Base-by-base conservation (phyloP, 2,888 invertebrate genomes). In the Alloscopus bannaensis region DNA sequence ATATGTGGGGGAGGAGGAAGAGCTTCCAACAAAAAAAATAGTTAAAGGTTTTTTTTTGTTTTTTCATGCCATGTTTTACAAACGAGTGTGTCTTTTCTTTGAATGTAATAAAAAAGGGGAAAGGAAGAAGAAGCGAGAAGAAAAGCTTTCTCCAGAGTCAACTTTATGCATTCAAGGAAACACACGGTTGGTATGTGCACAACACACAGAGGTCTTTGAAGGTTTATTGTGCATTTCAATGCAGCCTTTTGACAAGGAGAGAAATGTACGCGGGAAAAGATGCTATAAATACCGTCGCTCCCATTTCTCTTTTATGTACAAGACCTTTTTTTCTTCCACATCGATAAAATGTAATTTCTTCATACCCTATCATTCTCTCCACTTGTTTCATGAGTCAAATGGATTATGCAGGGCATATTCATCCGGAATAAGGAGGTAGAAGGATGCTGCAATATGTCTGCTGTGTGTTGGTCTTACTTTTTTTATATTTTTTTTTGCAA, bases 321-420 rank as follows among this genome's bases (percentile, higher is more conserved):
- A 36, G 6, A 36, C 36, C 36, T 6, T 6, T 47, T 13, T 47
- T 47, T n/a, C n/a, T 47, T 47, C n/a, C 47, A 47, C 47, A 47
- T 47, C 47, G 47, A 47, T 47, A 47, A 47, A 47, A 47, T 47
- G 47, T 47, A 47, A 47, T 47, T 47, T 47, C n/a, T n/a, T n/a
- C n/a, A 47, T 47, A 13, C 36, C n/a, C n/a, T n/a, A n/a, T 36
- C 36, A 36, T 13, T 36, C 36, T 36, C 13, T 8, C 13, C 36
- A 36, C 13, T 36, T 13, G 36, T 36, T 13, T 36, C n/a, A n/a
- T n/a, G n/a, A n/a, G n/a, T n/a, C n/a, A n/a, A n/a, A n/a, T n/a
- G n/a, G n/a, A n/a, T n/a, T n/a, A n/a, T n/a, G n/a, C n/a, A n/a
- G n/a, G n/a, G n/a, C n/a, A n/a, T n/a, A n/a, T n/a, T n/a, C n/a